Evolutionary conservation across 2,888 invertebrate species (phyloP), one percentile per base, ranked within the genome.

Genomic region (Acanthosoma haemorrhoidale): DNA sequence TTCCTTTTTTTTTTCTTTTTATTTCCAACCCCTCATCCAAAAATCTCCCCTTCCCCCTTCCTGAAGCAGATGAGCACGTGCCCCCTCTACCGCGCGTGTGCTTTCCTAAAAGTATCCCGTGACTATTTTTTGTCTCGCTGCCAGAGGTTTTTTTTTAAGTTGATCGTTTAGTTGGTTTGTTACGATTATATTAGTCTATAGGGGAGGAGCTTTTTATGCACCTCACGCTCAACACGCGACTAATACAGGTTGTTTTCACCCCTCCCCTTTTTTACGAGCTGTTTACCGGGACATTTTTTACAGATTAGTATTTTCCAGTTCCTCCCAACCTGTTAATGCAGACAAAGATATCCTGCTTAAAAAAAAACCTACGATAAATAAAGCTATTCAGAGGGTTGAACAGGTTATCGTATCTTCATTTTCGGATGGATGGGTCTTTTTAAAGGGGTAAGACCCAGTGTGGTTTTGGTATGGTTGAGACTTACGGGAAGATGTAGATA

Each of bases 141-240:
- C 60, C 21, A 38, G n/a, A 18, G 31, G 32, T 68, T 59, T 57
- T 57, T 57, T 60, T 57, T 39, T 25, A 66, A 21, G 5, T 38
- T 25, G 34, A 39, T 58, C 59, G 58, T 39, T 64, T 34, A 64
- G 70, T 57, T 38, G 70, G 63, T 70, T 70, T 70, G 70, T 67
- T 70, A 67, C 66, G 66, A 66, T 66, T 60, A 41, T 66, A 66
- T 66, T 67, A 67, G 29, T 39, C 57, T 39, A 32, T 21, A 15
- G 66, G 15, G 41, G 67, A 39, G 21, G 43, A 18, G 36, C 69
- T 36, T 51, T 70, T 70, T 70, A 67, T 67, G 39, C 59, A 15
- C 13, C 58, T 18, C 39, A 29, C 60, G 51, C 58, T 58, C 32
- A 34, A 41, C 18, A 43, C 61, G 41, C 25, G 43, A 18, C 51